phyloP scores from a whole-genome alignment of 2,888 invertebrate species.

The Dexiosoma caninum region DNA sequence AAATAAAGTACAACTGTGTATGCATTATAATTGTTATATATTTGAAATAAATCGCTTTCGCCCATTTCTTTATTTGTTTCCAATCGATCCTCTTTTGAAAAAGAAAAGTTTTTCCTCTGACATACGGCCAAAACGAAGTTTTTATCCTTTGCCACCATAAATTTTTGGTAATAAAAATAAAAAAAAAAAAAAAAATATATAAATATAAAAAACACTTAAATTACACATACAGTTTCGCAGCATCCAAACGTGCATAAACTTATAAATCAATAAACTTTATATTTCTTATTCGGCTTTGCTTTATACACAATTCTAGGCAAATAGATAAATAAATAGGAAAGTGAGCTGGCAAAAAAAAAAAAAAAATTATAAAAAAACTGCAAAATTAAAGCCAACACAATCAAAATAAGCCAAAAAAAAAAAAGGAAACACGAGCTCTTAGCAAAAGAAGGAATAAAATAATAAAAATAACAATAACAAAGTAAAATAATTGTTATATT shows the following conservation, averaged over 20 bases:
- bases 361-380: too few relatives aligned
- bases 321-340: conserved; percentile 16
- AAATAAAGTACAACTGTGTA: conserved; percentile 13
- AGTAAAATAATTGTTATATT: conserved; percentile 36
- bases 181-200: too few relatives aligned
- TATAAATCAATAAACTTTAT: conserved; percentile 53
- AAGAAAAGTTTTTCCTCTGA: conserved; percentile 55
- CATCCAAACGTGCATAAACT: conserved; percentile 21
- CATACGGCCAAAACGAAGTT: conserved; percentile 42
- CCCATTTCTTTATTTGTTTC: conserved; percentile 16
- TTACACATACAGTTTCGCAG: conserved; percentile 20
- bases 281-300: neutral
- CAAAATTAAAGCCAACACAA: conserved; percentile 34
- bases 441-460: neutral
- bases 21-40: neutral
- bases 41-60: conserved; percentile 7
- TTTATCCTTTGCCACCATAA: conserved; percentile 40
- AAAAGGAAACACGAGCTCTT: conserved; percentile 28
- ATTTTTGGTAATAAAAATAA: conserved; percentile 52
- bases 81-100: neutral
- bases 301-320: conserved; percentile 15
- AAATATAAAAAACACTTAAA: too few relatives aligned
- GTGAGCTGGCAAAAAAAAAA: too few relatives aligned
- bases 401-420: conserved; percentile 20
- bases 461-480: too few relatives aligned